Conservation (phyloP, 1,140 invertebrate genomes). For the Nymphalis io region DNA sequence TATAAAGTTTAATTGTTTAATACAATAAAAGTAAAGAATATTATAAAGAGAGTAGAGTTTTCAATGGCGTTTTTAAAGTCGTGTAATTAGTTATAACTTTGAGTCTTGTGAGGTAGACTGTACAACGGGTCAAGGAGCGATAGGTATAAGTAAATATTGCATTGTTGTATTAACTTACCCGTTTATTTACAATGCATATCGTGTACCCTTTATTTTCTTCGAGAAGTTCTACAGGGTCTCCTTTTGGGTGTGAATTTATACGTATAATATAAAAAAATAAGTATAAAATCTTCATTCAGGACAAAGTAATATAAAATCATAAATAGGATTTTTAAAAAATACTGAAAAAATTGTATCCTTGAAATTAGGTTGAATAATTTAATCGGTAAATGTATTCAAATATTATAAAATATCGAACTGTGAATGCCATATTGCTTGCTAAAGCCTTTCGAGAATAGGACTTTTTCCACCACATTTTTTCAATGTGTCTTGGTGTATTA, state of each 20-base stretch:
- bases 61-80: neutral
- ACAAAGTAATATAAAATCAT: too few species aligned
- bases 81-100: conserved; percentile 1
- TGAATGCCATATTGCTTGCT: too few species aligned
- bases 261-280: neutral
- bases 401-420: too few species aligned
- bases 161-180: conserved; percentile 29
- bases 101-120: conserved; percentile 10
- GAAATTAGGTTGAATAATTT: too few species aligned
- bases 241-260: neutral
- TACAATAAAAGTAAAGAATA: neutral
- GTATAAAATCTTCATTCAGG: neutral
- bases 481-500: too few species aligned
- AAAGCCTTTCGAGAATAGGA: too few species aligned
- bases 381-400: too few species aligned
- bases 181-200: conserved; percentile 27
- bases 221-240: neutral
- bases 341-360: too few species aligned
- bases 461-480: too few species aligned
- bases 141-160: conserved; percentile 29
- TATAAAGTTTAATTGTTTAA: too few species aligned
- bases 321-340: too few species aligned
- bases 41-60: neutral
- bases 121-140: conserved; percentile 30
- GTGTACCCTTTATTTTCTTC: conserved; percentile 9